These are phyloP conservation scores for Tachysurus vachellii DNA, from an alignment of 2,113 vertebrate genomes.

Conservation along the genomic window DNA sequence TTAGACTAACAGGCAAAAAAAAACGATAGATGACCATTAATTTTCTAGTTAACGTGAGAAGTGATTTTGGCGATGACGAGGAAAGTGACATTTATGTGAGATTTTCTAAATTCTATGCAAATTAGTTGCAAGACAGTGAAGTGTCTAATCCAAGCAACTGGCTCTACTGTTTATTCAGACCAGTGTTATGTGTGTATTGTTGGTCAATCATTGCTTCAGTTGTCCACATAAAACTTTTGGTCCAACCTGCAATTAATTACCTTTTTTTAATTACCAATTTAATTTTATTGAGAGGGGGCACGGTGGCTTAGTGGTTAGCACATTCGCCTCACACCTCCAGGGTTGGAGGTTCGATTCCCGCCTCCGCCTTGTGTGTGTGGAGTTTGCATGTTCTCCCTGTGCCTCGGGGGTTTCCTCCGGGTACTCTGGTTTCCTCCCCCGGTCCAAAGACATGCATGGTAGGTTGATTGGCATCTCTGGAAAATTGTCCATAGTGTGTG, in stretches of 20 bases:
- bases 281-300: no score
- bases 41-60: not conserved
- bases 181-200: not conserved
- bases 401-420: no score
- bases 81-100: not conserved
- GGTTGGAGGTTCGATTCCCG: no score
- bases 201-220: not conserved
- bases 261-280: not conserved
- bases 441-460: no score
- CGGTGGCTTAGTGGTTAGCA: no score
- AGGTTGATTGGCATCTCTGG: no score
- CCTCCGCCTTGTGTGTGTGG: no score
- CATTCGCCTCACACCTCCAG: no score
- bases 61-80: not conserved
- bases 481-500: no score
- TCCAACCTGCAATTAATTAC: not conserved
- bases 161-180: not conserved
- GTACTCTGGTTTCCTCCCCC: no score
- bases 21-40: not conserved
- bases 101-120: not conserved
- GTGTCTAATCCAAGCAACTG: not conserved
- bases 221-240: not conserved
- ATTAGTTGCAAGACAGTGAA: not conserved
- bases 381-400: no score
- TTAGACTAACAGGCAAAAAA: not conserved